A percentile compares a stretch with the other conserved stretches of the same genome.
Evolutionary conservation across 2,888 invertebrate genomes (phyloP).

Genomic region (Lasioglossum morio): DNA sequence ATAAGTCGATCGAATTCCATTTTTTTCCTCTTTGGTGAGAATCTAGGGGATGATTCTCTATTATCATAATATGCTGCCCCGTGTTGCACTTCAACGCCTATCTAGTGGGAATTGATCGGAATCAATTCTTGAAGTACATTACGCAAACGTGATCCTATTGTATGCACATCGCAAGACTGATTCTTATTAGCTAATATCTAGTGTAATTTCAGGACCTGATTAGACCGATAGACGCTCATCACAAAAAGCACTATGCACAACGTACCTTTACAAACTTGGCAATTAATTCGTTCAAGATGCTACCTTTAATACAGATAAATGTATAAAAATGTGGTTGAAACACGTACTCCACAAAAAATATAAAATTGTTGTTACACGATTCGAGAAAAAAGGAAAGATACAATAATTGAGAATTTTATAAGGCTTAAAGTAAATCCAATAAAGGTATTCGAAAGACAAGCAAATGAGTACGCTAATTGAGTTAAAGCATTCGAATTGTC

Average conservation of each 20-base stretch:
- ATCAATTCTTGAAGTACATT: conserved; percentile 59
- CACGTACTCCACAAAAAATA: not conserved
- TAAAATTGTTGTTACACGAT: conserved; percentile 45
- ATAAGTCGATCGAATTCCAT: not conserved
- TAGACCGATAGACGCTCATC: conserved; percentile 63
- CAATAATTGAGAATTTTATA: not conserved
- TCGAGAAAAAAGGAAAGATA: not conserved
- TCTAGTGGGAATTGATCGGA: conserved; percentile 69
- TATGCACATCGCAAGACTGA: conserved; percentile 32
- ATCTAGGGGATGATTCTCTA: conserved; percentile 12
- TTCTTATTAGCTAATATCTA: conserved; percentile 29
- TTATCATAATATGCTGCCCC: conserved; percentile 56
- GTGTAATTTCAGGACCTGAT: conserved; percentile 29
- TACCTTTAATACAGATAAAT: not conserved
- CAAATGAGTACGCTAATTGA: conserved; percentile 2
- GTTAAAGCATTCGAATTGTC: conserved; percentile 35
- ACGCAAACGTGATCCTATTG: conserved; percentile 37
- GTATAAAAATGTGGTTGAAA: not conserved
- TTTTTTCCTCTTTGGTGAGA: conserved; percentile 22
- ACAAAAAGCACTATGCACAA: conserved; percentile 23
- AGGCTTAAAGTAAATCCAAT: conserved; percentile 6
- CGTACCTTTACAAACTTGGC: not conserved
- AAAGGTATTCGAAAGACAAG: not conserved
- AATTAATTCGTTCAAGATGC: not conserved
- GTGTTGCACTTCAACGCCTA: conserved; percentile 67